Base-by-base conservation (phyloP, 2,888 invertebrate genomes). In the Pseudococcus viburni region DNA sequence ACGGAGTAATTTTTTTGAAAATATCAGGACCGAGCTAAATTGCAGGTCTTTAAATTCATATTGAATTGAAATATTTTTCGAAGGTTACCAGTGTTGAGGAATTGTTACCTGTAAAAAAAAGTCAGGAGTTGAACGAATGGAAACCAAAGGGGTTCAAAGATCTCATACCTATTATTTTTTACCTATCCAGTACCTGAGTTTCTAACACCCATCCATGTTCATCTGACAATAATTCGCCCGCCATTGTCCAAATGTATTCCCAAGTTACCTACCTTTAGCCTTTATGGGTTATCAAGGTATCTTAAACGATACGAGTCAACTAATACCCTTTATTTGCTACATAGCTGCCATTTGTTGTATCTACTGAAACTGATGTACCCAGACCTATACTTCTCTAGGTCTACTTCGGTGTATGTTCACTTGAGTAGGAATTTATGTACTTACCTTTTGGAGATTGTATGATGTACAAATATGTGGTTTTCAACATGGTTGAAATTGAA, bases 91-190 rank as follows among this genome's bases (percentile, higher is more conserved):
- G 17, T 33, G 33, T 73, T 33, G 33, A 33, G 73, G 73, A 73
- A 73, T 15, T 73, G 73, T 73, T 73, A 73, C 73, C 73, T 26
- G 73, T 73, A 68, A 11, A 12, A 26, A 26, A 68, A 26, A 17
- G 73, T 73, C 73, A 73, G 22, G 22, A 64, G 22, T 64, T 73
- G 73, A 73, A 73, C 33, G 33, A 73, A 73, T 73, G 73, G 64
- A 64, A 64, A 64, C 64, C 64, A 22, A 64, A 64, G 64, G 64
- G 64, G 64, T 64, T 64, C 22, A 11, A 64, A 64, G 64, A 64
- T 64, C 64, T 64, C 64, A 64, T 51, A 51, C 5, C 9, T 42
- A 42, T 64, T 64, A 22, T 22, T 64, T 64, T 64, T 64, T 64
- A 22, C 64, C 22, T 22, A 64, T 9, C 22, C 15, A n/a, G 55